Conservation (phyloP, 2,113 vertebrate species). For the Chaetodon trifascialis region DNA sequence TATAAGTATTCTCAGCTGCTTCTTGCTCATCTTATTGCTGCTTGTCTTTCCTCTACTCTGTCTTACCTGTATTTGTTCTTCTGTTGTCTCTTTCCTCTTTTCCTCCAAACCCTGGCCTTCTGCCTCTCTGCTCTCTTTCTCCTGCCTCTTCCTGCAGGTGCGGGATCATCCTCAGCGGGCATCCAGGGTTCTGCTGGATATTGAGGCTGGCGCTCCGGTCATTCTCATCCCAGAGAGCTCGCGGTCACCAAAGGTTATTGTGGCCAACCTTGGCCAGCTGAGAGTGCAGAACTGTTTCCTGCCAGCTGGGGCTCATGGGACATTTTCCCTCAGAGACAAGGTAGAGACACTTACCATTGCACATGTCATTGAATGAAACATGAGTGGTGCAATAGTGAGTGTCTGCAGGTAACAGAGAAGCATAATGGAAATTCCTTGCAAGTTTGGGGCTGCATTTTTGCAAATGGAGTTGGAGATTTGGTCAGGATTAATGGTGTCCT, state of each 20-base stretch:
- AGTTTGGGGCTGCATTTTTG: no score
- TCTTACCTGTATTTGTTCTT: background rate
- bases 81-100: background rate
- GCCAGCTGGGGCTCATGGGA: conserved; percentile 88
- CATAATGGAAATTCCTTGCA: no score
- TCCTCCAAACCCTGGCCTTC: background rate
- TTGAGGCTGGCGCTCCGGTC: conserved; percentile 95
- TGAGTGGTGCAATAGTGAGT: no score
- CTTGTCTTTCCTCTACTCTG: background rate
- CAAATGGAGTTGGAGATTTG: no score
- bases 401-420: no score
- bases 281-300: conserved; percentile 94
- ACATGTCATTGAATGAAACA: conserved; percentile 66
- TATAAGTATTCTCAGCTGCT: background rate
- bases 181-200: conserved; percentile 92
- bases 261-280: conserved; percentile 95
- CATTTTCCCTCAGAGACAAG: conserved; percentile 94
- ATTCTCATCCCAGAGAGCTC: conserved; percentile 97
- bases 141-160: conserved; percentile 83
- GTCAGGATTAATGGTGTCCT: no score
- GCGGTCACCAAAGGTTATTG: conserved; percentile 90
- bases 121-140: background rate
- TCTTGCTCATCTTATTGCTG: background rate
- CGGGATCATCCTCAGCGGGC: conserved; percentile 92
- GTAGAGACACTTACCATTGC: conserved; percentile 88